phyloP scores from a whole-genome alignment of 2,888 invertebrate genomes.

The Cetonia aurata region DNA sequence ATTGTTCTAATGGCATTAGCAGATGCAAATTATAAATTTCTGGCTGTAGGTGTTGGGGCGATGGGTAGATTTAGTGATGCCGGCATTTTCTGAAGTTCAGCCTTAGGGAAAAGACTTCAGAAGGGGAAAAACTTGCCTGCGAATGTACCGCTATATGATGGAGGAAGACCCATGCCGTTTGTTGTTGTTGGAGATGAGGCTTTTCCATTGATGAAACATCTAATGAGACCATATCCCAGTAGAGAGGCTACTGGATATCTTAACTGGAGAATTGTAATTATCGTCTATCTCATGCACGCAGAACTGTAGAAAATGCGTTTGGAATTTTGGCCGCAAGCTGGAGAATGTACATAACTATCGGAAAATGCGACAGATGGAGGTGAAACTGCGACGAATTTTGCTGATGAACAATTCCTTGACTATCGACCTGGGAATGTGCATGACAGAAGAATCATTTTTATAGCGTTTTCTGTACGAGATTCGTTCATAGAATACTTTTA shows the following conservation, averaged over 20 bases:
- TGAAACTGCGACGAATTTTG: slow-evolving; percentile 4
- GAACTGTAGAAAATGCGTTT: slow-evolving; percentile 46
- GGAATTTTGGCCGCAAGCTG: slow-evolving; percentile 41
- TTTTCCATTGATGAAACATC: no score
- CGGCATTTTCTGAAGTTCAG: slow-evolving; percentile 53
- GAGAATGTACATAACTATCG: slow-evolving; percentile 34
- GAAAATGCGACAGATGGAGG: slow-evolving; percentile 10
- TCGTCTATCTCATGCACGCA: slow-evolving; percentile 39
- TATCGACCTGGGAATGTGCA: slow-evolving; percentile 16
- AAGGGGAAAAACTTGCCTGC: slow-evolving; percentile 46
- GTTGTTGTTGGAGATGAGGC: no score
- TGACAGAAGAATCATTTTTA: neutral
- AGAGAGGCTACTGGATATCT: slow-evolving; percentile 13
- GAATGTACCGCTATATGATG: slow-evolving; percentile 8
- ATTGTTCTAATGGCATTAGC: slow-evolving; percentile 14
- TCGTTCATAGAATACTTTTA: slow-evolving; percentile 19
- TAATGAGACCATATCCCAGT: neutral
- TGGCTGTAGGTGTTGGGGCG: slow-evolving; percentile 11
- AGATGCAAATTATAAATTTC: slow-evolving; percentile 3
- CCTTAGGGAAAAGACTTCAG: slow-evolving; percentile 48
- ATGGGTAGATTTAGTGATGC: slow-evolving; percentile 47
- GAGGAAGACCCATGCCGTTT: no score
- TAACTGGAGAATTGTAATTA: slow-evolving; percentile 45
- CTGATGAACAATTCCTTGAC: slow-evolving; percentile 1
- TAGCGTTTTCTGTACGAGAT: neutral